Evolutionary conservation across 2,888 invertebrate species (phyloP).

Genomic region (Gortyna flavago): DNA sequence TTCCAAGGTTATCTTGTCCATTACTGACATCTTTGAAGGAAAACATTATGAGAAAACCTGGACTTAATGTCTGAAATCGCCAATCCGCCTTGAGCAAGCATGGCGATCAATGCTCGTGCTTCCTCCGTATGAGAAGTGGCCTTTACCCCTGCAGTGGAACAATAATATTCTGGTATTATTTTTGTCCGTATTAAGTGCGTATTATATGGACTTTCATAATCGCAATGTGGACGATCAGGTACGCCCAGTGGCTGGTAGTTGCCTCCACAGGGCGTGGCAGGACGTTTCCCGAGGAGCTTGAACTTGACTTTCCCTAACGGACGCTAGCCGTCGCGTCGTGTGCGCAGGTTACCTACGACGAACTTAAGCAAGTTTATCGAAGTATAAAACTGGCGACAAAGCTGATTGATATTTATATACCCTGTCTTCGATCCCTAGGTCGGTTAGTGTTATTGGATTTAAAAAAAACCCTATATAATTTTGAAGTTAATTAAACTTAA

Average conservation of each 20-base stretch:
- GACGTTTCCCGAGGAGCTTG: slow-evolving; percentile 76
- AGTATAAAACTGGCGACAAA: not conserved
- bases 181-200: not conserved
- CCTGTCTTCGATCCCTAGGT: not conserved
- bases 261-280: slow-evolving; percentile 59
- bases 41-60: not conserved
- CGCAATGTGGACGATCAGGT: slow-evolving; percentile 43
- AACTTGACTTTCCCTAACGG: slow-evolving; percentile 85
- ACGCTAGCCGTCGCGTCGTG: slow-evolving; percentile 44
- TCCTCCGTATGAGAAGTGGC: not conserved
- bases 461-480: not conserved
- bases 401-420: not conserved
- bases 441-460: not conserved
- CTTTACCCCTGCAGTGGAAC: not conserved
- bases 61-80: not conserved
- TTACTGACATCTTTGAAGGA: not conserved
- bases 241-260: slow-evolving; percentile 27
- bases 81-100: not conserved
- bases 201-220: slow-evolving; percentile 43
- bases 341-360: slow-evolving; percentile 61
- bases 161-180: not conserved
- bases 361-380: slow-evolving; percentile 48
- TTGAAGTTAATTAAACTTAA: not conserved
- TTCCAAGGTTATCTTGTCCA: not conserved
- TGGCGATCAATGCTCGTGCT: not conserved